Evolutionary conservation across 2,888 invertebrate species (phyloP).

Genomic region (Pollenia griseotomentosa): DNA sequence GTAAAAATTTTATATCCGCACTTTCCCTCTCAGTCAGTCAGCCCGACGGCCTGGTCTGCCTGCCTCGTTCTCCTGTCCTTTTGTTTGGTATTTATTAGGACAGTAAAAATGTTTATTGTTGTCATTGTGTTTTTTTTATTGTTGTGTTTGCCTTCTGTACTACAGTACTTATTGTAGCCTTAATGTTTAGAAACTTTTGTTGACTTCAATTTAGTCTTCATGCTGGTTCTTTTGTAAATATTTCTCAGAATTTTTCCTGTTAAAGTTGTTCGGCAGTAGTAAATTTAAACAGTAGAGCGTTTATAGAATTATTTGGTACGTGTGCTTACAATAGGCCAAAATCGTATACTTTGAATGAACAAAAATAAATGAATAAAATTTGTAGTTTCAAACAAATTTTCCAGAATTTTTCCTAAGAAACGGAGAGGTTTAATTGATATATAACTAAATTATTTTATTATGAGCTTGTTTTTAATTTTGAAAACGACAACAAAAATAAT

Average conservation of each 20-base stretch:
- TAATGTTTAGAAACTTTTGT: conserved; percentile 38
- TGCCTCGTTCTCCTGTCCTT: conserved; percentile 65
- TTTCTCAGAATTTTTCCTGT: conserved; percentile 44
- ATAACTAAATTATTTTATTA: no score
- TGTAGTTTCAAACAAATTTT: no score
- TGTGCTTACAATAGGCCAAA: no score
- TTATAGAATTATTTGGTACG: neutral
- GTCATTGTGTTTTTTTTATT: conserved; percentile 48
- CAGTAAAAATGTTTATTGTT: conserved; percentile 82
- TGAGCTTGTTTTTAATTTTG: no score
- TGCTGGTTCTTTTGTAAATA: conserved; percentile 26
- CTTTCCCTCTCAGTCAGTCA: neutral
- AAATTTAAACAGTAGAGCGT: conserved; percentile 35
- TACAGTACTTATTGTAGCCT: conserved; percentile 38
- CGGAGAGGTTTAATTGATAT: no score
- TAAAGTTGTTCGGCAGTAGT: conserved; percentile 72
- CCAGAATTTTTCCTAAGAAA: no score
- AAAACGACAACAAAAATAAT: no score
- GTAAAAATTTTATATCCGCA: conserved; percentile 68
- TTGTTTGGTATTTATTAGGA: conserved; percentile 83
- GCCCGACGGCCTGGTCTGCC: neutral
- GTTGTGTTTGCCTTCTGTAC: conserved; percentile 21
- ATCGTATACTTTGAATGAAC: no score
- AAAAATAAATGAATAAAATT: no score
- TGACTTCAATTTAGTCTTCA: conserved; percentile 48